These are phyloP conservation scores for Baronia brevicornis DNA, from an alignment of 2,888 invertebrate species.

Conservation along the genomic window DNA sequence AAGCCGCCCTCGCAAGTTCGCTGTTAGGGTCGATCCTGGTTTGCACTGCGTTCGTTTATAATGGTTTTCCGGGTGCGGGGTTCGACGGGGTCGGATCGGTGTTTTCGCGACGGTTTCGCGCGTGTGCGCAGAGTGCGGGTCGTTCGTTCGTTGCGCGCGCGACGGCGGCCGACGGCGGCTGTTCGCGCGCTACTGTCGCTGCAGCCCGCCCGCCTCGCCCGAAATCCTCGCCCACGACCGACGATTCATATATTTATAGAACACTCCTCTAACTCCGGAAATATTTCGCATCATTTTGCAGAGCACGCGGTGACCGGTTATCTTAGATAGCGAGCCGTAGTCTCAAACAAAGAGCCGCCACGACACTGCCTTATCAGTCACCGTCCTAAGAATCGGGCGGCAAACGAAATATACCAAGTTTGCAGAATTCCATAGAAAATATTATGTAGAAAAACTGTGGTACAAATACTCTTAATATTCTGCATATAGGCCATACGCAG, in stretches of 20 bases:
- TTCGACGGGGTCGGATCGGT: constrained; percentile 39
- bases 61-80: constrained; percentile 29
- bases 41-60: constrained; percentile 21
- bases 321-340: constrained; percentile 43
- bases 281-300: constrained; percentile 75
- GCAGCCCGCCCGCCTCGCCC: constrained; percentile 41
- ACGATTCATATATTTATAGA: constrained; percentile 73
- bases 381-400: no score
- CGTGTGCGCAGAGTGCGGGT: constrained; percentile 71
- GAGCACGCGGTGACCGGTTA: constrained; percentile 55
- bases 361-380: constrained; percentile 9
- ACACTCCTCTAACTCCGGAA: constrained; percentile 74
- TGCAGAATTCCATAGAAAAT: no score
- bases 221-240: constrained; percentile 58
- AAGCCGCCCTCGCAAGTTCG: constrained; percentile 68
- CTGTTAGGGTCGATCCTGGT: constrained; percentile 45
- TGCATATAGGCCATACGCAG: no score
- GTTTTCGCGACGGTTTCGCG: constrained; percentile 19
- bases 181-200: constrained; percentile 68
- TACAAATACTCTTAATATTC: no score
- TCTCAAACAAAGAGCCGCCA: constrained; percentile 2
- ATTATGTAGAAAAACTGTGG: no score
- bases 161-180: constrained; percentile 72
- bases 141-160: constrained; percentile 76
- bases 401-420: no score